Conservation (phyloP, 2,113 vertebrate species). For the Tenrec ecaudatus region DNA sequence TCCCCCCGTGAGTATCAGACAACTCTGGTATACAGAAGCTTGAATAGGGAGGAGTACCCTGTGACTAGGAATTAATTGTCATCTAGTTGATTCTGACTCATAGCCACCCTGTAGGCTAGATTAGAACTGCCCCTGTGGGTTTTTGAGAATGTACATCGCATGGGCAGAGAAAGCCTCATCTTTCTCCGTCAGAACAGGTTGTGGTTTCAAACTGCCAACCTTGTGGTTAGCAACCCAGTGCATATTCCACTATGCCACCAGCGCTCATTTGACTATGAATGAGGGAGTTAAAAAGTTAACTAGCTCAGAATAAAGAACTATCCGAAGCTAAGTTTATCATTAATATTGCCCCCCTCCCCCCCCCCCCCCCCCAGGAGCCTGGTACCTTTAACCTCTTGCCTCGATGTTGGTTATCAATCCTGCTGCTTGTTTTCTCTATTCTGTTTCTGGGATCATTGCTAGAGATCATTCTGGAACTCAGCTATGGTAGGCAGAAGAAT, state of each 20-base stretch:
- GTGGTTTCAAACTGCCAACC: too few species aligned
- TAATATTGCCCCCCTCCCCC: not conserved
- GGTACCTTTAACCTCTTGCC: not conserved
- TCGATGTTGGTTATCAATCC: not conserved
- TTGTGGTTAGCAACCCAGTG: too few species aligned
- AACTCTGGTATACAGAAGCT: not conserved
- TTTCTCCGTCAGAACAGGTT: too few species aligned
- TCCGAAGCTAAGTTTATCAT: not conserved
- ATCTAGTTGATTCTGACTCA: too few species aligned
- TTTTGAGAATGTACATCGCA: too few species aligned
- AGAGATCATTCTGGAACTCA: not conserved
- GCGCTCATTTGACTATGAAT: too few species aligned
- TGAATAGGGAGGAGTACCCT: not conserved
- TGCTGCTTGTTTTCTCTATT: not conserved
- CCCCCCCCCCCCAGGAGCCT: not conserved
- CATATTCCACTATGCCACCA: too few species aligned
- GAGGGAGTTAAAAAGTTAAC: not conserved
- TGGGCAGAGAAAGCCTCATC: too few species aligned
- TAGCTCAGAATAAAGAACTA: not conserved
- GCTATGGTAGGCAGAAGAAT: not conserved
- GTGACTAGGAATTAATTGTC: not conserved
- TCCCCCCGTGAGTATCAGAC: not conserved
- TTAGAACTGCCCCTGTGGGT: too few species aligned
- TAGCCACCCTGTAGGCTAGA: too few species aligned
- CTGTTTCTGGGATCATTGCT: not conserved